Evolutionary conservation across 2,113 vertebrate genomes (phyloP), one percentile per base, ranked within the genome.

Genomic region (Chauna torquata): DNA sequence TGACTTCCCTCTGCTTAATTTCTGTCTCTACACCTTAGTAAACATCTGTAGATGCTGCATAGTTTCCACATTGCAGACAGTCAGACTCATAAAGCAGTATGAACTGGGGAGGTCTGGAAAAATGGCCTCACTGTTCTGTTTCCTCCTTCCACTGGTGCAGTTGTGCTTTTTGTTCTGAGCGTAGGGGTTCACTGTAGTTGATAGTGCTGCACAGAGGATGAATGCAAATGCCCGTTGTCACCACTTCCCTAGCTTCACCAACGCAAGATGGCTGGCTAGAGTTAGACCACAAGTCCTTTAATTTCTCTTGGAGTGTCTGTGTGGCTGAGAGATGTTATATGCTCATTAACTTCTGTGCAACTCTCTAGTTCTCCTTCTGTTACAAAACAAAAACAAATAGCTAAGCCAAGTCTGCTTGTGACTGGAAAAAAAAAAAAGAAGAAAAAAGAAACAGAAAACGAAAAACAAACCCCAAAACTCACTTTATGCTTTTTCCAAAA

Each of bases 401-500:
- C 15, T 30, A 75, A 77, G 71, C 42, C 59, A 89, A 86, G 22
- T 74, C 36, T 86, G 30, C 66, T 92, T 89, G 64, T 95, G 96
- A 97, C 62, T 81, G 38, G 44, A 14, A 40, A 24, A 11, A 25
- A 3, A 16, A 22, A 18, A 34, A 24, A 8, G 8, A 9, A 18
- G 16, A n/a, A 8, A 24, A 68, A 12, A 18, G 12, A 10, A 32
- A 57, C 6, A 12, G 24, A 20, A 58, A 92, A 49, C 20, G 12
- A 66, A 89, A 92, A 89, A 78, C 57, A 92, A 92, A 30, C 40
- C 4, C 22, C 10, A 84, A 93, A 80, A 4, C 8, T 68, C 27
- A 55, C 52, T 96, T 71, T 76, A 62, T 38, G n/a, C 15, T 80
- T 96, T 93, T 96, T 92, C 96, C 82, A 92, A 95, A 97, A 90